These are phyloP conservation scores for Cephus cinctus DNA, from an alignment of 1,140 invertebrate species.

Conservation along the genomic window DNA sequence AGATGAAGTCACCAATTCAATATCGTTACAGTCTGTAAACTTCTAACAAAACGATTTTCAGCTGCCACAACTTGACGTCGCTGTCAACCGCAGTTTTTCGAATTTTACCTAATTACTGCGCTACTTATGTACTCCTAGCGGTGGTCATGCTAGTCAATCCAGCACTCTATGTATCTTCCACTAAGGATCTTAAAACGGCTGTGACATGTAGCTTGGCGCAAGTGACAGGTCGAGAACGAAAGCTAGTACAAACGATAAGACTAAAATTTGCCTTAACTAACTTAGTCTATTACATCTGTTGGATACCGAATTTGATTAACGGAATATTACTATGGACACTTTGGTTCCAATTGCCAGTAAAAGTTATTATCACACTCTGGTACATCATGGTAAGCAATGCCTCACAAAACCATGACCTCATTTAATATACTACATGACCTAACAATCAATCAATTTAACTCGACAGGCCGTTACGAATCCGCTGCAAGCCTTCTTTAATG, in stretches of 20 bases:
- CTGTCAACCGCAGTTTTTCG: constrained; percentile 61
- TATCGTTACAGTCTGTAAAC: no score
- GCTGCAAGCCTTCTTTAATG: constrained; percentile 78
- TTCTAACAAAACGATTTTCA: no score
- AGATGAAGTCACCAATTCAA: no score
- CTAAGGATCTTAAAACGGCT: constrained; percentile 63
- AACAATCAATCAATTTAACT: no score
- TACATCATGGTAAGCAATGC: constrained; percentile 72
- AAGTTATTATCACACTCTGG: constrained; percentile 70
- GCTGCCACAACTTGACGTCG: constrained; percentile 68
- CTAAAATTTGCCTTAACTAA: constrained; percentile 77
- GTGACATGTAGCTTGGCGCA: constrained; percentile 63
- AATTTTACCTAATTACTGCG: constrained; percentile 76
- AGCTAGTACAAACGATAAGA: constrained; percentile 67
- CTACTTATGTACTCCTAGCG: constrained; percentile 71
- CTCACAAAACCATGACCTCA: no score
- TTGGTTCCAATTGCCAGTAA: constrained; percentile 71
- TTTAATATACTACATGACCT: no score
- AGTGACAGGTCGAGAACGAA: constrained; percentile 70
- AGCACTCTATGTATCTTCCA: constrained; percentile 66
- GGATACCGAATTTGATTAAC: constrained; percentile 79
- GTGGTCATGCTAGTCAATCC: constrained; percentile 77
- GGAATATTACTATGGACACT: constrained; percentile 73
- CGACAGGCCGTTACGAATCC: constrained; percentile 77
- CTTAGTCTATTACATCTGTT: constrained; percentile 76